Percentiles rank a stretch among this genome's conserved stretches.
Conservation (phyloP, 2,888 invertebrate genomes). For the Dinocampus coccinellae region DNA sequence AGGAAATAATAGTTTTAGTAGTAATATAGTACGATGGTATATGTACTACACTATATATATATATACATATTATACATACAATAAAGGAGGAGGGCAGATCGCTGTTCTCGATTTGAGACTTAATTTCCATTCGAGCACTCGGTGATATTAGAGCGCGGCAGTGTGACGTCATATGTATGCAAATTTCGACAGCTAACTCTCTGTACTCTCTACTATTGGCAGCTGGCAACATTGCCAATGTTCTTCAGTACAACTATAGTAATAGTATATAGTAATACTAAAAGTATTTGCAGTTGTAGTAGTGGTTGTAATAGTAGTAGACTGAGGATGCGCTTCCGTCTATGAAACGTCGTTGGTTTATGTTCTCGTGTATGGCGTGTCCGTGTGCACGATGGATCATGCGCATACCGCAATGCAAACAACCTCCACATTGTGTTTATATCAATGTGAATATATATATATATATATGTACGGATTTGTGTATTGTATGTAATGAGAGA, state of each 20-base stretch:
- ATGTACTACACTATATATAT: too few species aligned
- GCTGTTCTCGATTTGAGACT: constrained; percentile 52
- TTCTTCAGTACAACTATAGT: too few species aligned
- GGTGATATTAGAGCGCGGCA: constrained; percentile 63
- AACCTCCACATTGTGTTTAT: constrained; percentile 19
- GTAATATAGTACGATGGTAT: not conserved
- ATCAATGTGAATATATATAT: constrained; percentile 20
- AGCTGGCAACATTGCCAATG: constrained; percentile 35
- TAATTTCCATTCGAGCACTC: constrained; percentile 62
- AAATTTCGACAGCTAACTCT: constrained; percentile 57
- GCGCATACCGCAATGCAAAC: constrained; percentile 40
- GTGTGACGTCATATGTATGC: constrained; percentile 65
- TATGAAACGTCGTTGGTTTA: constrained; percentile 54
- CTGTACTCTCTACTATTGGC: constrained; percentile 26
- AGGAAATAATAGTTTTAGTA: constrained; percentile 15
- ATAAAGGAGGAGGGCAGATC: constrained; percentile 36
- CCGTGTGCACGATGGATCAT: constrained; percentile 34
- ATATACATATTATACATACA: not conserved
- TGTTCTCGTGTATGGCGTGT: constrained; percentile 47
- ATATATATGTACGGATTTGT: constrained; percentile 24
- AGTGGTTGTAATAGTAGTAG: constrained; percentile 17
- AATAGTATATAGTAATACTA: too few species aligned
- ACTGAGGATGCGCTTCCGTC: constrained; percentile 56
- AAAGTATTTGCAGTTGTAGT: too few species aligned
- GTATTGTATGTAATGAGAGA: too few species aligned